Base-by-base conservation (phyloP, 2,888 invertebrate genomes). In the Orchesellides sinensis region DNA sequence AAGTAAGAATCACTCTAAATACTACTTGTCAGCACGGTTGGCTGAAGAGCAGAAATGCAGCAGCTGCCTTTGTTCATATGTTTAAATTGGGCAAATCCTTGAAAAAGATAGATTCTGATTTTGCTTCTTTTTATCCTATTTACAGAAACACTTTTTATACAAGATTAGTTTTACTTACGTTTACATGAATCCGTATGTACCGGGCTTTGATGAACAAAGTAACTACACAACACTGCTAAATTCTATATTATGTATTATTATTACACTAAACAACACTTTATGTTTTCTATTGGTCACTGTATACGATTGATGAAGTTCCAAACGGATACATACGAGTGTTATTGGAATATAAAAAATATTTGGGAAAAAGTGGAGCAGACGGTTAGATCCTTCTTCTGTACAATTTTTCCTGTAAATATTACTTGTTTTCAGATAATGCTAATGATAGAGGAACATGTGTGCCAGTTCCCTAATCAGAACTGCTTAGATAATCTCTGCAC, bases 401-500 rank as follows among this genome's bases (percentile, higher is more conserved):
- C n/a, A n/a, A n/a, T n/a, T n/a, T n/a, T n/a, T n/a, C n/a, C n/a
- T n/a, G 47, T 47, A 10, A n/a, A 47, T 47, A 10, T 47, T 35
- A 35, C 35, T 35, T 35, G 35, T 35, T 35, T 35, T 35, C 12
- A 10, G 47, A 10, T 10, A 4, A 47, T 23, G 61, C 61, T 49
- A 63, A 63, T 70, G 56, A 56, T 73, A 35, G 35, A 25, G 17
- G 63, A 73, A 73, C 73, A 73, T 73, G 73, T 73, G 73, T 73
- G 73, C 73, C 47, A 73, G 45, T 73, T 73, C 73, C 63, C 73
- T 73, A 73, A 73, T 73, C 73, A 73, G 32, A 29, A 52, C 17
- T 52, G 21, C 21, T 52, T 21, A 10, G 47, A 47, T 52, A 52
- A 52, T 52, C 52, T 52, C n/a, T n/a, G n/a, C n/a, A n/a, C n/a